Percentiles rank a stretch among this genome's conserved stretches.
Conservation (phyloP, 2,113 vertebrate species). For the Heteronetta atricapilla region DNA sequence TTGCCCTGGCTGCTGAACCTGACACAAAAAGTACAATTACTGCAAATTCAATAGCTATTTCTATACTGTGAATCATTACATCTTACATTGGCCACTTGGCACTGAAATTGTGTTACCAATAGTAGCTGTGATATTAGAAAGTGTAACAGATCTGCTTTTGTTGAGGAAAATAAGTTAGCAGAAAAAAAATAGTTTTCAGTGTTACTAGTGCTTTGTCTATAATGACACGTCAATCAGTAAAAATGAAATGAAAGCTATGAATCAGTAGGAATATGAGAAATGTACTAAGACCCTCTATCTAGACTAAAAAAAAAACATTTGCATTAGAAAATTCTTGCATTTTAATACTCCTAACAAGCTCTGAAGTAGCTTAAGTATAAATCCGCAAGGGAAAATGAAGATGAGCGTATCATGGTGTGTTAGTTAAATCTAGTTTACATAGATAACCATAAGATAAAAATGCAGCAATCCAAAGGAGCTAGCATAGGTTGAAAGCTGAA, state of each 20-base stretch:
- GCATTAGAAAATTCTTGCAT: background rate
- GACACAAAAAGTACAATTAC: background rate
- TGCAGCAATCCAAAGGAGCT: background rate
- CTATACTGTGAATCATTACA: background rate
- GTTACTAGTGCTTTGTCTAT: background rate
- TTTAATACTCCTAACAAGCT: background rate
- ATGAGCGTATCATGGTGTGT: background rate
- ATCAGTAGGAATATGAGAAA: background rate
- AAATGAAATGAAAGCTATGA: background rate
- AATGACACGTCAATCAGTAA: background rate
- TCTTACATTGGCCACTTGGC: background rate
- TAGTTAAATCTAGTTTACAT: background rate
- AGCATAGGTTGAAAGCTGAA: background rate
- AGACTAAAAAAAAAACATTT: background rate
- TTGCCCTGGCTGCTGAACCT: background rate
- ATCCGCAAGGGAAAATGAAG: background rate
- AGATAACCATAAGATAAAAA: background rate
- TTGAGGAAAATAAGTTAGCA: background rate
- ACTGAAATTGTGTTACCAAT: background rate
- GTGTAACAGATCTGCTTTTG: background rate
- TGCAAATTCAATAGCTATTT: background rate
- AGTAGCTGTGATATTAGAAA: background rate
- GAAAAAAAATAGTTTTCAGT: background rate
- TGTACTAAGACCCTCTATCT: background rate
- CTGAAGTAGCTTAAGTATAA: background rate